Base-by-base conservation (phyloP, 2,797 vertebrate genomes). In the Sus cebifrons region DNA sequence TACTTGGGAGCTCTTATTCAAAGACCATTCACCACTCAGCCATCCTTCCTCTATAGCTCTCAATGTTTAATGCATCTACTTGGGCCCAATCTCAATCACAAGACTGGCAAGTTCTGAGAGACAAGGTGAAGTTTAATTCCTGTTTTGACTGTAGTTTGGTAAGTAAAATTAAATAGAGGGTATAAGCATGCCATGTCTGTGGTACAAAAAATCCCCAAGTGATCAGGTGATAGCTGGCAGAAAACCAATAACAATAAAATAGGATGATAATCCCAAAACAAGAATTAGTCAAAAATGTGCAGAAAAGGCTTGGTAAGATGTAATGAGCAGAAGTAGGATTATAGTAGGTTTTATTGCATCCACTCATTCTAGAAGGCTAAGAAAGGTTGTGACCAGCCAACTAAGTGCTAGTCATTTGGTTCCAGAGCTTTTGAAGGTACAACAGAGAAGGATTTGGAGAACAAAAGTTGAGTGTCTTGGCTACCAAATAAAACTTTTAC, bases 81-180 rank as follows among this genome's bases (percentile, higher is more conserved):
- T 84, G 62, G n/a, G 15, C 13, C 29, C 52, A 67, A 17, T 74
- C n/a, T 62, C 40, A 89, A 5, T 86, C 20, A 86, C 29, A 78
- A 86, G 56, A 96, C 23, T 29, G 68, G 23, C 10, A 93, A 74
- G 18, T 88, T 94, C 44, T 78, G 56, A 71, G 54, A 93, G 27
- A 75, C 27, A 70, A 89, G 44, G 29, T 21, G 73, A 12, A 65
- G 18, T 8, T 78, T 93, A 78, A 54, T 58, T 44, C 27, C 67
- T 91, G 52, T 60, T 91, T 83, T 54, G 7, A 23, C 23, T 73
- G 60, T 70, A 67, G 60, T 73, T 94, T 93, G 32, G 3, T 94
- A 93, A 86, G 49, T 89, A 18, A 96, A 32, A 62, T 73, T 73
- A 89, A 93, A 93, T 78, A 89, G 86, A 93, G n/a, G 21, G 3